phyloP scores from a whole-genome alignment of 2,797 vertebrate species.

The Netta rufina region DNA sequence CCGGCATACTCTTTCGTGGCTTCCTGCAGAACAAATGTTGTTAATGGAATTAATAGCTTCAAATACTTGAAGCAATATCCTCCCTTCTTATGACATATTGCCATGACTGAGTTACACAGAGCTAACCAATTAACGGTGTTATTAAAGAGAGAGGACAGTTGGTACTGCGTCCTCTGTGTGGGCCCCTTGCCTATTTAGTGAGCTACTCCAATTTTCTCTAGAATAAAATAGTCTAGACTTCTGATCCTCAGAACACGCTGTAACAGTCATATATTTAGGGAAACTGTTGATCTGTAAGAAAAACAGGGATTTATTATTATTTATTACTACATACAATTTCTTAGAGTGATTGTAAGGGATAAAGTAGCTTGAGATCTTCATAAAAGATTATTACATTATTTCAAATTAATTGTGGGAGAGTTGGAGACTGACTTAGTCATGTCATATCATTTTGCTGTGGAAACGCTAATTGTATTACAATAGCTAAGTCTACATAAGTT shows the following conservation, averaged over 20 bases:
- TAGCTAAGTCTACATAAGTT: not conserved
- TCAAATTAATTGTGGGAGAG: not conserved
- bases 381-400: not conserved
- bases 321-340: not conserved
- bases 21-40: constrained; percentile 72
- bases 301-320: not conserved
- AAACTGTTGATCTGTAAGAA: not conserved
- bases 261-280: not conserved
- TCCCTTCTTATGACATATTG: not conserved
- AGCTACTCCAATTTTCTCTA: not conserved
- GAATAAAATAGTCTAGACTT: not conserved
- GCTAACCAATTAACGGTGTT: not conserved
- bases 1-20: constrained; percentile 78
- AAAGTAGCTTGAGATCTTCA: not conserved
- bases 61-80: not conserved
- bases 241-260: not conserved
- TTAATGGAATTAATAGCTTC: not conserved
- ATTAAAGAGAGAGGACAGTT: not conserved
- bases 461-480: not conserved
- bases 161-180: not conserved
- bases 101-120: no score
- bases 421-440: not conserved
- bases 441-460: not conserved
- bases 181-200: not conserved
- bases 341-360: not conserved